A percentile compares a stretch with the other conserved stretches of the same genome.
These are phyloP conservation scores for Zosterops hypoxanthus DNA, from an alignment of 2,113 vertebrate genomes.

Conservation along the genomic window DNA sequence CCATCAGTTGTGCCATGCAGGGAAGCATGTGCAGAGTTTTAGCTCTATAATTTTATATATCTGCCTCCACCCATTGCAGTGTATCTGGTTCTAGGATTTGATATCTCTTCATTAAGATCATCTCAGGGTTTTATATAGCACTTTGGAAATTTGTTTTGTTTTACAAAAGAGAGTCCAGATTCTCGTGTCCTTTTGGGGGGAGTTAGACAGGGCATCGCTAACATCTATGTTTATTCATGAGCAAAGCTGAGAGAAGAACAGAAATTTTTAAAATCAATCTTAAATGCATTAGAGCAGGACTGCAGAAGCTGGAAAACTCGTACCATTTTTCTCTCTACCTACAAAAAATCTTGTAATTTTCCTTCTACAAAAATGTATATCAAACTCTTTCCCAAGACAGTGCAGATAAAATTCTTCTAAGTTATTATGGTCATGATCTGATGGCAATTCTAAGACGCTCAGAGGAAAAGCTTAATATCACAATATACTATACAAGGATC, in stretches of 20 bases:
- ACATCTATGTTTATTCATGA: not conserved
- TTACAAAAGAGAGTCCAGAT: not conserved
- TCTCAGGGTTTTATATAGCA: not conserved
- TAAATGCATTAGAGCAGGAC: not conserved
- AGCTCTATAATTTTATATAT: not conserved
- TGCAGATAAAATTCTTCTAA: not conserved
- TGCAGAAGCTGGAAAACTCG: not conserved
- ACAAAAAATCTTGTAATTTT: not conserved
- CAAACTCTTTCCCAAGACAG: not conserved
- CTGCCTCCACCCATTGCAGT: not conserved
- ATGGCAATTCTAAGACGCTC: not conserved
- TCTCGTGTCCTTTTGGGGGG: rapidly evolving
- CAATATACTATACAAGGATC: not conserved
- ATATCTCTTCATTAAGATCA: not conserved
- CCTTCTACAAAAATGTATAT: not conserved
- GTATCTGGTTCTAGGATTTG: not conserved
- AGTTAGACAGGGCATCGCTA: not conserved
- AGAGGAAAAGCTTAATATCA: not conserved
- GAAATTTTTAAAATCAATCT: not conserved
- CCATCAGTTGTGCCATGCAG: not conserved
- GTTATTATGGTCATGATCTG: not conserved
- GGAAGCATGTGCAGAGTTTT: not conserved
- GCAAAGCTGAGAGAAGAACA: not conserved
- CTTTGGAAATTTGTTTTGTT: not conserved
- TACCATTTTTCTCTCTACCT: not conserved